phyloP scores from a whole-genome alignment of 1,140 invertebrate genomes.

The Magallana angulata region DNA sequence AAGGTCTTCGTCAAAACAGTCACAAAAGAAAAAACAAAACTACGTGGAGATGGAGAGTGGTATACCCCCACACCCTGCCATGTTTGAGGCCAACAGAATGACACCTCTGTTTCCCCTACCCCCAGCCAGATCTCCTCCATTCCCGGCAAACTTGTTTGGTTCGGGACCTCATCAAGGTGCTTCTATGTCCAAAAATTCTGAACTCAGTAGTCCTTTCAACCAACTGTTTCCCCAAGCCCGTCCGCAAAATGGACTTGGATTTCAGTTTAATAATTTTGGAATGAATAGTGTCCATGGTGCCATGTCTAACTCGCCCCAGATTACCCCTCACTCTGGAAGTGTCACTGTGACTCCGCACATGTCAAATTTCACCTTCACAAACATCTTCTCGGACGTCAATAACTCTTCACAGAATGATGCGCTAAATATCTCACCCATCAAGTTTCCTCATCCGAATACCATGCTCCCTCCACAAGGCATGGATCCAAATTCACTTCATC shows the following conservation, averaged over 20 bases:
- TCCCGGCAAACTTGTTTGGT: slow-evolving; percentile 74
- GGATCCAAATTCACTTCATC: slow-evolving; percentile 76
- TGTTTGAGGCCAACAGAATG: slow-evolving; percentile 77
- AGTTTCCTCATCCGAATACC: slow-evolving; percentile 77
- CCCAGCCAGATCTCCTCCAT: slow-evolving; percentile 73
- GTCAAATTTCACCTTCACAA: slow-evolving; percentile 78
- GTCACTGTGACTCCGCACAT: slow-evolving; percentile 77
- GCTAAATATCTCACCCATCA: slow-evolving; percentile 78
- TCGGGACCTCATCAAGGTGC: slow-evolving; percentile 65
- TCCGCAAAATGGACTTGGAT: slow-evolving; percentile 77
- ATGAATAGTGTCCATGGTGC: slow-evolving; percentile 77
- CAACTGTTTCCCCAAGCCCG: slow-evolving; percentile 75
- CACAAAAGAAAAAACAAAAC: slow-evolving; percentile 69
- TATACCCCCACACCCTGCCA: slow-evolving; percentile 56
- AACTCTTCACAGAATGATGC: slow-evolving; percentile 71
- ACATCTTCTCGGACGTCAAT: slow-evolving; percentile 78
- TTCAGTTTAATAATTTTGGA: slow-evolving; percentile 79
- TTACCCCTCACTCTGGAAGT: slow-evolving; percentile 73
- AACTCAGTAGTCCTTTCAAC: slow-evolving; percentile 74
- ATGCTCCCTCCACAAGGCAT: slow-evolving; percentile 74
- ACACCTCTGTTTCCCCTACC: slow-evolving; percentile 74
- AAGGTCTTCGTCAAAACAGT: slow-evolving; percentile 53
- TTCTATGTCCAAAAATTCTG: slow-evolving; percentile 70
- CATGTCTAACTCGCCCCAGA: slow-evolving; percentile 69
- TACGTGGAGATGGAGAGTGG: slow-evolving; percentile 69